Evolutionary conservation across 92 coral and sea anemone genomes (phyloP).

Genomic region (Chrysogorgia sp.): DNA sequence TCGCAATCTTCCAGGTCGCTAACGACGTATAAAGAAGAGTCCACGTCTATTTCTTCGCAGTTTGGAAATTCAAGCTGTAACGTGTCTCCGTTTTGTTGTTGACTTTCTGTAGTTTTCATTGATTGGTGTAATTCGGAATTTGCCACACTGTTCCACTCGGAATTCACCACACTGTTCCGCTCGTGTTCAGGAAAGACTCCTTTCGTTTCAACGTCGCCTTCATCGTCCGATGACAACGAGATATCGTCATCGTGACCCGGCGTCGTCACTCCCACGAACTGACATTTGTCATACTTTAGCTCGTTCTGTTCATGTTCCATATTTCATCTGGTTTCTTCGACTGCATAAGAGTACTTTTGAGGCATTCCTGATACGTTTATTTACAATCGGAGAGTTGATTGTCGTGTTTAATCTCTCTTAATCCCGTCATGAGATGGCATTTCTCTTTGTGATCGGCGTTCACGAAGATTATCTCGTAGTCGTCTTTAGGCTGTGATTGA

Average conservation of each 20-base stretch:
- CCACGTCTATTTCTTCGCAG: conserved; percentile 30
- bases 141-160: background rate
- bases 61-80: conserved; percentile 16
- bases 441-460: conserved; percentile 3
- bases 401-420: conserved; percentile 33
- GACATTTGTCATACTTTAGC: background rate
- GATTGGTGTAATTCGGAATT: background rate
- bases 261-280: conserved; percentile 1
- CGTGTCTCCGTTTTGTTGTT: background rate
- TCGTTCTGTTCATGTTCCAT: conserved; percentile 14
- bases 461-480: conserved; percentile 20
- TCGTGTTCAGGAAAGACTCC: background rate
- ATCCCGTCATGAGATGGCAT: conserved; percentile 19
- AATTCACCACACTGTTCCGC: background rate
- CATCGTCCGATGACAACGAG: conserved; percentile 27
- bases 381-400: conserved; percentile 17
- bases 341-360: background rate
- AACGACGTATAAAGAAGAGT: conserved; percentile 18
- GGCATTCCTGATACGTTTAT: conserved; percentile 15
- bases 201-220: background rate
- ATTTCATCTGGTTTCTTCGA: conserved; percentile 15
- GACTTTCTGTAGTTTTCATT: background rate
- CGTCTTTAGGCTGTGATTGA: conserved; percentile 5
- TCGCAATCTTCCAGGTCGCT: conserved; percentile 36
- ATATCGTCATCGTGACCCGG: background rate